phyloP scores from a whole-genome alignment of 2,113 vertebrate species.

The Alouatta palliata region DNA sequence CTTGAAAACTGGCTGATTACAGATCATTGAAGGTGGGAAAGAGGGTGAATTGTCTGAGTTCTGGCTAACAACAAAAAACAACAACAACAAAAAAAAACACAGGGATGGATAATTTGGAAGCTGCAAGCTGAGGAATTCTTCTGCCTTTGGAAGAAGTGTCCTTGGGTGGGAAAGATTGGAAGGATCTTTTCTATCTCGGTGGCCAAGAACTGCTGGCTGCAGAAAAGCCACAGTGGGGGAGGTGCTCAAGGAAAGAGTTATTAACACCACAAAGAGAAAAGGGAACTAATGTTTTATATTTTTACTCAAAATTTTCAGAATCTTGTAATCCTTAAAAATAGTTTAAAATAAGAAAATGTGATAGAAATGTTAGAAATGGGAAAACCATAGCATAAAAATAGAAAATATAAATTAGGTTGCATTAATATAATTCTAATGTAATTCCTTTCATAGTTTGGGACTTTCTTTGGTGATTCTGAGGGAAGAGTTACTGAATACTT shows the following conservation, averaged over 20 bases:
- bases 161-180: not conserved
- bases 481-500: not conserved
- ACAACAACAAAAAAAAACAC: no score
- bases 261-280: not conserved
- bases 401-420: not conserved
- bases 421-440: not conserved
- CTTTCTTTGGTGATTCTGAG: not conserved
- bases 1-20: not conserved
- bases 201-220: not conserved
- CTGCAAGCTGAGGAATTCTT: not conserved
- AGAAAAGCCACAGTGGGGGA: not conserved
- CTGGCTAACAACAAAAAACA: not conserved
- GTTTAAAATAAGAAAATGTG: not conserved
- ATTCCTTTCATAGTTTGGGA: not conserved
- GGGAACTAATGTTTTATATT: not conserved
- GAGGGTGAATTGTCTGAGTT: not conserved
- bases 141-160: not conserved
- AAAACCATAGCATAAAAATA: not conserved
- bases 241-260: not conserved
- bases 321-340: not conserved
- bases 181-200: not conserved
- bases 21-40: not conserved
- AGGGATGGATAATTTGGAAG: not conserved
- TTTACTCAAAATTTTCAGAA: constrained; percentile 6
- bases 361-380: not conserved